Evolutionary conservation across 2,888 invertebrate species (phyloP).

Genomic region (Ceriagrion tenellum): DNA sequence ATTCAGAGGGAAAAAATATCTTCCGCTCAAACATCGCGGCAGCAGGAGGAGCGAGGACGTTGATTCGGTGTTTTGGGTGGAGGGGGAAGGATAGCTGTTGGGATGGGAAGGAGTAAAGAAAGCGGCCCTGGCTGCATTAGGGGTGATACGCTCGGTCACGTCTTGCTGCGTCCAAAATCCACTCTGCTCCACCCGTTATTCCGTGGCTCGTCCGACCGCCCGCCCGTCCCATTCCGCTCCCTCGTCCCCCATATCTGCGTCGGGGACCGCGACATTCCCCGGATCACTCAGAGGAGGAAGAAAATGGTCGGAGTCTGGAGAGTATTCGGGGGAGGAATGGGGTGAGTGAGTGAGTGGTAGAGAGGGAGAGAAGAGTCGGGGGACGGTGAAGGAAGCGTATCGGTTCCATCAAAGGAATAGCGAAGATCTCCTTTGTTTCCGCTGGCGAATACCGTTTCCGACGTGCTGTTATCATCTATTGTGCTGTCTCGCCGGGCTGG

Average conservation of each 20-base stretch:
- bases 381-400: neutral
- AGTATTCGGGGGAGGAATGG: neutral
- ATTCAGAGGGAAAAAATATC: neutral
- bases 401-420: constrained; percentile 66
- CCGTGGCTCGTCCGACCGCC: neutral
- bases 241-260: constrained; percentile 15
- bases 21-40: neutral
- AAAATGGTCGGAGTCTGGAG: no score
- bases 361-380: neutral
- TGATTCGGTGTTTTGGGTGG: no score
- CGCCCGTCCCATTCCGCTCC: neutral
- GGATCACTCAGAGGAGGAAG: constrained; percentile 2
- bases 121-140: no score
- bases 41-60: neutral
- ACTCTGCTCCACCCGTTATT: neutral
- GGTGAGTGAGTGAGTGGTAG: neutral
- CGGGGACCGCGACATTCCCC: constrained; percentile 47
- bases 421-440: constrained; percentile 57
- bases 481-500: constrained; percentile 69
- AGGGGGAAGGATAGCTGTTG: no score
- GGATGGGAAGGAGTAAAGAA: no score
- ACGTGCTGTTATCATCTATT: constrained; percentile 69
- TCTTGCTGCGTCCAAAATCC: neutral
- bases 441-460: constrained; percentile 61
- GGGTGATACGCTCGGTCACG: neutral